These are phyloP conservation scores for Botrylloides violaceus DNA, from an alignment of 23 tunicate genomes.

Conservation along the genomic window DNA sequence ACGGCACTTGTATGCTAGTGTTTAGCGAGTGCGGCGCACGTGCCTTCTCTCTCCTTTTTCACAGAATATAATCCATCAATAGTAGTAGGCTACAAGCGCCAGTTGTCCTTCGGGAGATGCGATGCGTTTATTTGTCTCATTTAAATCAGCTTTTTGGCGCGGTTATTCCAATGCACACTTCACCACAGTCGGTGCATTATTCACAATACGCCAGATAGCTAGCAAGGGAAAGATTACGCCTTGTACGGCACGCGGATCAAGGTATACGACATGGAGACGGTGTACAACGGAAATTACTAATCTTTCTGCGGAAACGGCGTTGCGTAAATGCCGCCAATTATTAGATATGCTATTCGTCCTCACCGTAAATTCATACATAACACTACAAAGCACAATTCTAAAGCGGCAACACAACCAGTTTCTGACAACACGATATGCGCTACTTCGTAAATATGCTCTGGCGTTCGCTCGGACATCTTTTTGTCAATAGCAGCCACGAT, in stretches of 20 bases:
- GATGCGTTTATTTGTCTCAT: slow-evolving; percentile 14
- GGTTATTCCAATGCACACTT: slow-evolving; percentile 4
- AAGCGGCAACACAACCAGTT: too few relatives aligned
- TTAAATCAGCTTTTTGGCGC: background rate
- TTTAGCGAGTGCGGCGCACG: slow-evolving; percentile 18
- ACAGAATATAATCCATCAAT: slow-evolving; percentile 12
- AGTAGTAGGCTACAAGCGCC: slow-evolving; percentile 3
- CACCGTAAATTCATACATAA: too few relatives aligned
- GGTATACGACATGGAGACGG: background rate
- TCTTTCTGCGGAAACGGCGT: too few relatives aligned
- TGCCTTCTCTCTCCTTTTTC: slow-evolving; percentile 16
- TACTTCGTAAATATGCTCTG: too few relatives aligned
- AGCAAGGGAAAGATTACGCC: slow-evolving; percentile 23
- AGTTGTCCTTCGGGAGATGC: slow-evolving; percentile 27
- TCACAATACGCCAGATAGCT: slow-evolving; percentile 11
- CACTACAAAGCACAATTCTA: too few relatives aligned
- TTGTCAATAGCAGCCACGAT: too few relatives aligned
- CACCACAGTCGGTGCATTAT: background rate
- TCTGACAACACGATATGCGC: too few relatives aligned
- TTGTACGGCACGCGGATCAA: background rate
- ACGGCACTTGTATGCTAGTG: slow-evolving; percentile 25
- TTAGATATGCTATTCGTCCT: too few relatives aligned
- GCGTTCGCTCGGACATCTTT: too few relatives aligned
- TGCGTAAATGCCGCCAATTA: too few relatives aligned
- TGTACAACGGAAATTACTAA: background rate